Evolutionary conservation across 2,113 vertebrate genomes (phyloP).

Genomic region (Podocnemis expansa): DNA sequence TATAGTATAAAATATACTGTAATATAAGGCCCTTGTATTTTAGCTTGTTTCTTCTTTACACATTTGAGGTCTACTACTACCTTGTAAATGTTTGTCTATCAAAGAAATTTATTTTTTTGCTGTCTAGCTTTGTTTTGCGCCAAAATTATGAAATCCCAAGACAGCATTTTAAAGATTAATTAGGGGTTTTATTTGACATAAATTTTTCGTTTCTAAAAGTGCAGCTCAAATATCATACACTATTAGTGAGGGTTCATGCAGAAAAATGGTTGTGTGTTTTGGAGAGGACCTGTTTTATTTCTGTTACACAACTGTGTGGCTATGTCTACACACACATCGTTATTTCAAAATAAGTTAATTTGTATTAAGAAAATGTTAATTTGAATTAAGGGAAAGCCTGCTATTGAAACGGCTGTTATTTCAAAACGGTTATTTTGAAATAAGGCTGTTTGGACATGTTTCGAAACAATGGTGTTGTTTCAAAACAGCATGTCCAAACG

Average conservation of each 20-base stretch:
- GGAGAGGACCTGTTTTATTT: neutral
- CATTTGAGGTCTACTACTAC: neutral
- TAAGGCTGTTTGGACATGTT: too few relatives aligned
- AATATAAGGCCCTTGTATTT: neutral
- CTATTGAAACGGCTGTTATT: too few relatives aligned
- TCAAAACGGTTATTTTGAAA: too few relatives aligned
- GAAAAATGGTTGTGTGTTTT: neutral
- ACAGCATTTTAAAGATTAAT: neutral
- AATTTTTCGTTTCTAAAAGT: neutral
- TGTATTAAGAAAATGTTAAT: too few relatives aligned
- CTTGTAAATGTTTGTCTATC: neutral
- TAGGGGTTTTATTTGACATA: too few relatives aligned
- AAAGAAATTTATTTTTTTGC: slow-evolving; percentile 26
- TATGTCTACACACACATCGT: too few relatives aligned
- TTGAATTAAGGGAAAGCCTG: too few relatives aligned
- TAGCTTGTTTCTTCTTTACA: slow-evolving; percentile 6
- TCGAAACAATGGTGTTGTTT: too few relatives aligned
- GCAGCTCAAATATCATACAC: neutral
- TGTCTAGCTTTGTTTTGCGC: neutral
- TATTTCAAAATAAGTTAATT: too few relatives aligned
- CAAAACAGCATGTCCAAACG: too few relatives aligned
- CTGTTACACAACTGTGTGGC: fast-evolving
- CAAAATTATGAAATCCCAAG: neutral
- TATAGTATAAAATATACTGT: neutral
- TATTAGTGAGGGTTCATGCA: neutral